Conservation (phyloP, 30 jellyfish, hydroid and myxozoan species). For the Sanderia malayensis region DNA sequence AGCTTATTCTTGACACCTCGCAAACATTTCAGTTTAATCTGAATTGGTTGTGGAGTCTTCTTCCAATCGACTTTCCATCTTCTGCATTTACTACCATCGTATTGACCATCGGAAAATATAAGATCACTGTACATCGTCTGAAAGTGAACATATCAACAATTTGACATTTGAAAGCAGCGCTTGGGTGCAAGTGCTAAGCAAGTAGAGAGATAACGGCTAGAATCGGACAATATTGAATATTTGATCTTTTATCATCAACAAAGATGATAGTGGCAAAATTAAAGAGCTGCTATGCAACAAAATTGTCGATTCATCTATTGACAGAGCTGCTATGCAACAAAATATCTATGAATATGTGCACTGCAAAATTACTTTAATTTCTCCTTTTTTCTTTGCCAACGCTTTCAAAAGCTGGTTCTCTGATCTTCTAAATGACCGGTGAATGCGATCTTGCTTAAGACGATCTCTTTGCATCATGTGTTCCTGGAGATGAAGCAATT, state of each 20-base stretch:
- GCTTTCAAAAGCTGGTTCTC: slow-evolving; percentile 89
- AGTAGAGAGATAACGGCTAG: too few species aligned
- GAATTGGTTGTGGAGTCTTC: slow-evolving; percentile 95
- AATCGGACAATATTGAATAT: too few species aligned
- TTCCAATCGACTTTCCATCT: slow-evolving; percentile 98
- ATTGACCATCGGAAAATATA: slow-evolving; percentile 92
- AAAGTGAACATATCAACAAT: neutral
- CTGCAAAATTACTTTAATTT: slow-evolving; percentile 75
- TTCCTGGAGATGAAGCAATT: too few species aligned
- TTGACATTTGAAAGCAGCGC: too few species aligned
- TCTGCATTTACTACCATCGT: slow-evolving; percentile 91
- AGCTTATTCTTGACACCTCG: slow-evolving; percentile 89
- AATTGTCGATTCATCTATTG: too few species aligned
- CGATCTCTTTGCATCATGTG: slow-evolving; percentile 94
- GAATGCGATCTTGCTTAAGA: slow-evolving; percentile 77
- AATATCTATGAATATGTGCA: neutral
- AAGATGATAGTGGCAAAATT: too few species aligned
- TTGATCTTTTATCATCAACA: too few species aligned
- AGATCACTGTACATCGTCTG: slow-evolving; percentile 96
- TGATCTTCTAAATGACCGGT: slow-evolving; percentile 86
- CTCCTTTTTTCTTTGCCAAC: slow-evolving; percentile 82
- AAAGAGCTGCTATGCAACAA: neutral
- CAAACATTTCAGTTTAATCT: slow-evolving; percentile 71
- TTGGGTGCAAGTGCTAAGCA: too few species aligned
- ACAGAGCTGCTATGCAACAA: neutral